Evolutionary conservation across 2,113 vertebrate genomes (phyloP).

Genomic region (Variabilichromis moorii): DNA sequence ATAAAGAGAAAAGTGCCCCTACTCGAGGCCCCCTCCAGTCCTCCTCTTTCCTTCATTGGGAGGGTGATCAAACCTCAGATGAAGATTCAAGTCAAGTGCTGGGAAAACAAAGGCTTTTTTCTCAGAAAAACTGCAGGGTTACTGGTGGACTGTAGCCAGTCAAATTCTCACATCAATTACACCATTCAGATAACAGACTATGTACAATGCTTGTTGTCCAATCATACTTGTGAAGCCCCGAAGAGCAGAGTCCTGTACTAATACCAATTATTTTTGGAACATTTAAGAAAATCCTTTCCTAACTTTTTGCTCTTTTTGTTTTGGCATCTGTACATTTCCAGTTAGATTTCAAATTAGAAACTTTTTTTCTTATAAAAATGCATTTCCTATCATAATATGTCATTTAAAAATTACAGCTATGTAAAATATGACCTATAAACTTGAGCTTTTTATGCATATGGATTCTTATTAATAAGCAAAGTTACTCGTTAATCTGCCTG

Average conservation of each 20-base stretch:
- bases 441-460: background rate
- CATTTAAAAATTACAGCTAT: background rate
- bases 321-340: background rate
- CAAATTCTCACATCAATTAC: conserved; percentile 42
- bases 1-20: background rate
- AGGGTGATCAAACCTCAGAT: conserved; percentile 52
- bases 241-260: background rate
- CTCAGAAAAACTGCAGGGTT: conserved; percentile 43
- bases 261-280: background rate
- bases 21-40: background rate
- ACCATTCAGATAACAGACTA: conserved; percentile 18
- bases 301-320: background rate
- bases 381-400: background rate
- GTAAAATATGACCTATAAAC: background rate
- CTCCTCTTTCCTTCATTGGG: conserved; percentile 12
- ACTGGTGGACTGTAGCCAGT: conserved; percentile 26
- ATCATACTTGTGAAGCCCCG: background rate
- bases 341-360: background rate
- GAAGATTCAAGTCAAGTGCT: conserved; percentile 44
- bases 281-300: background rate
- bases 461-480: background rate
- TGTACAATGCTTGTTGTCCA: conserved; percentile 10
- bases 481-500: background rate
- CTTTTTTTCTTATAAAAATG: background rate
- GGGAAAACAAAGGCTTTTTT: conserved; percentile 5